Percentiles rank a stretch among this genome's conserved stretches.
Conservation (phyloP, 2,797 vertebrate genomes). For the Valencia hispanica region DNA sequence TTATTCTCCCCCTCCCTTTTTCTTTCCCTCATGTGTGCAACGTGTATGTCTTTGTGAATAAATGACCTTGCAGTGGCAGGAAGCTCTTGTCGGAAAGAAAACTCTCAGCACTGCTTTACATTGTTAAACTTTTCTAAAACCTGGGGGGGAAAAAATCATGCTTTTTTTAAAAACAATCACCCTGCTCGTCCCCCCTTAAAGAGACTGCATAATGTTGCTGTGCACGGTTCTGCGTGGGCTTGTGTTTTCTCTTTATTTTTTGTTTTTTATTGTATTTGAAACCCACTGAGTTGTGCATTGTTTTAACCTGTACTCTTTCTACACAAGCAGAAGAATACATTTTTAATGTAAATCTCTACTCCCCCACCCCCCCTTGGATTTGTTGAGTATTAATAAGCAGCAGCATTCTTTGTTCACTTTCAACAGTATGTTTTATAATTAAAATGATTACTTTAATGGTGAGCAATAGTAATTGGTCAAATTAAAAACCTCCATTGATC, state of each 20-base stretch:
- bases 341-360: slow-evolving; percentile 78
- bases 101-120: slow-evolving; percentile 50
- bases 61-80: slow-evolving; percentile 41
- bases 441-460: slow-evolving; percentile 76
- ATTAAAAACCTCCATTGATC: slow-evolving; percentile 75
- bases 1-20: background rate
- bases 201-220: slow-evolving; percentile 36
- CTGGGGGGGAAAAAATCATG: slow-evolving; percentile 6
- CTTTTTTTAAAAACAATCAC: slow-evolving; percentile 27
- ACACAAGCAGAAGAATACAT: slow-evolving; percentile 45
- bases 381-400: slow-evolving; percentile 78
- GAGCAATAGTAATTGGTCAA: slow-evolving; percentile 79
- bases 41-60: slow-evolving; percentile 64
- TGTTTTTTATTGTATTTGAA: slow-evolving; percentile 40
- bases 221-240: slow-evolving; percentile 45
- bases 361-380: slow-evolving; percentile 42
- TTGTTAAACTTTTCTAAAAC: slow-evolving; percentile 51
- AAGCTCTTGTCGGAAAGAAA: slow-evolving; percentile 39
- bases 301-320: slow-evolving; percentile 69
- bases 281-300: slow-evolving; percentile 45
- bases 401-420: slow-evolving; percentile 79
- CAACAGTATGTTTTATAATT: slow-evolving; percentile 81
- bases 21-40: slow-evolving; percentile 47
- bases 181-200: background rate
- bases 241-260: slow-evolving; percentile 47